phyloP scores from a whole-genome alignment of 1,140 invertebrate species.

The Papilio dardanus region DNA sequence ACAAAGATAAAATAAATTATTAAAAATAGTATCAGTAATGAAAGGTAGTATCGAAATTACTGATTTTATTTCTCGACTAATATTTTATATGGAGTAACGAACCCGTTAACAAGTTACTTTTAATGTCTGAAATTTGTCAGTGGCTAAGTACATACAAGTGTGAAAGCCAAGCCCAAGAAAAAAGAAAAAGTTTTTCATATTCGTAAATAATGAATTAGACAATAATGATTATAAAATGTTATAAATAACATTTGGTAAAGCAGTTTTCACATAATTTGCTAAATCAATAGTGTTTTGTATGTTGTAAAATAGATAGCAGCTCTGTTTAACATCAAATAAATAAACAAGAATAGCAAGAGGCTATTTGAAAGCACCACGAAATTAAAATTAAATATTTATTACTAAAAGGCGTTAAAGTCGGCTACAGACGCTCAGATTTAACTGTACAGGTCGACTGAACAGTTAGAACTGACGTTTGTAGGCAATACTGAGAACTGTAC shows the following conservation, averaged over 20 bases:
- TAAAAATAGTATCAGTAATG: not conserved
- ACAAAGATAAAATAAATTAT: not conserved
- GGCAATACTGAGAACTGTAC: no score
- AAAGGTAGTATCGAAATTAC: not conserved
- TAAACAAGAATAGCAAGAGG: not conserved
- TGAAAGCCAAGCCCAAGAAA: no score
- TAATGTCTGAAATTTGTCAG: no score
- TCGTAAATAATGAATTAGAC: no score
- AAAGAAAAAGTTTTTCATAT: no score
- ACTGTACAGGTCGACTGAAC: no score
- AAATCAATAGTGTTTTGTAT: not conserved
- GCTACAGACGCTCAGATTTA: no score
- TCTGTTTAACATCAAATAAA: conserved; percentile 1
- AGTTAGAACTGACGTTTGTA: no score
- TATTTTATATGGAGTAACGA: no score
- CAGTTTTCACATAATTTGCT: not conserved
- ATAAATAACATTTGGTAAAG: not conserved
- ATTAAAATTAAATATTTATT: not conserved
- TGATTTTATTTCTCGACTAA: not conserved
- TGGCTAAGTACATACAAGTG: no score
- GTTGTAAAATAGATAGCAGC: not conserved
- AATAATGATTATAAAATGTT: no score
- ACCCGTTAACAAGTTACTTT: no score
- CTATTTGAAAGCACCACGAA: conserved; percentile 1
- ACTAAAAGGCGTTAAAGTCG: conserved; percentile 14